A percentile compares a stretch with the other conserved stretches of the same genome.
Evolutionary conservation across 1,140 invertebrate species (phyloP).

Genomic region (Diachasma alloeum): DNA sequence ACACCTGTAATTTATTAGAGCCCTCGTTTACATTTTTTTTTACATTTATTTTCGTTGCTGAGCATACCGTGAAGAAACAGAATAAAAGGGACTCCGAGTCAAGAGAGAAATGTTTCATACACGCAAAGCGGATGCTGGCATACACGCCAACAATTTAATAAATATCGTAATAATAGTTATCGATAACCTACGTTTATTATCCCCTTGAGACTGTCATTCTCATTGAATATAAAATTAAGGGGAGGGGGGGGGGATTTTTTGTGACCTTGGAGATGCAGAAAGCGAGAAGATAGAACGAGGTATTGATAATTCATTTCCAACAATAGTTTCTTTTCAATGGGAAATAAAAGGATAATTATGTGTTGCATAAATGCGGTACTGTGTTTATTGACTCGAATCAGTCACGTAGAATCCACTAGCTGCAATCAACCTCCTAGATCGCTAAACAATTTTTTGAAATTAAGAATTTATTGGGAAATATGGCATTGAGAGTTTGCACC

Average conservation of each 20-base stretch:
- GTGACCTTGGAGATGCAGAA: background rate
- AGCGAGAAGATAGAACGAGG: background rate
- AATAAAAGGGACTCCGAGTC: background rate
- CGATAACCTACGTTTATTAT: background rate
- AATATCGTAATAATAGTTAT: constrained; percentile 15
- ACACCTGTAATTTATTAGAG: constrained; percentile 19
- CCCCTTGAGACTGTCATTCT: background rate
- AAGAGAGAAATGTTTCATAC: background rate
- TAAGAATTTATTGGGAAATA: background rate
- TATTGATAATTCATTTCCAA: background rate
- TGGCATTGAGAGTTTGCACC: background rate
- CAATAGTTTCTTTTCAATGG: background rate
- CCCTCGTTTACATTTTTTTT: background rate
- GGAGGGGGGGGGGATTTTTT: background rate
- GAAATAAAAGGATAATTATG: background rate
- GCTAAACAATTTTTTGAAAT: background rate
- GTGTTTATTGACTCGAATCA: background rate
- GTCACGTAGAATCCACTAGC: background rate
- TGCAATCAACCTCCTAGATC: background rate
- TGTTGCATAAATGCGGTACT: background rate
- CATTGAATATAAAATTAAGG: background rate
- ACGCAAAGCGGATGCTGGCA: background rate
- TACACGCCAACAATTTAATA: constrained; percentile 20
- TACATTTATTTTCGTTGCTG: background rate
- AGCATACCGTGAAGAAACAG: background rate